A percentile compares a stretch with the other conserved stretches of the same genome.
Conservation (phyloP, 1,140 invertebrate species). For the Aphelenchoides fujianensis region DNA sequence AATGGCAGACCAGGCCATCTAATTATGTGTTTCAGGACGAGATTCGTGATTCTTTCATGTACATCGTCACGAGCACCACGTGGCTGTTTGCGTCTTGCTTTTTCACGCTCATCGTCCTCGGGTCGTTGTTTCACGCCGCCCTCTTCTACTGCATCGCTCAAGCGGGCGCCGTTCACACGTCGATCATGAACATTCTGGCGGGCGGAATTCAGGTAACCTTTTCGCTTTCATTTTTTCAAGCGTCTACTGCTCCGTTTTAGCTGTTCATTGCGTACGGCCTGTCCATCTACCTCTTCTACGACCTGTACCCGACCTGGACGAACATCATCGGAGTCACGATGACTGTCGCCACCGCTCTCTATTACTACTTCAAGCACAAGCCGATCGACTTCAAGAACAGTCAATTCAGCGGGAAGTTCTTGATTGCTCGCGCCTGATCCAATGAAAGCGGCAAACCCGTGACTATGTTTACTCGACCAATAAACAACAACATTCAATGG, state of each 20-base stretch:
- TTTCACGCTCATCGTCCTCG: conserved; percentile 63
- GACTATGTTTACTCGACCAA: conserved; percentile 18
- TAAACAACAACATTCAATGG: background rate
- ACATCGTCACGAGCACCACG: conserved; percentile 39
- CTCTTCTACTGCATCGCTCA: conserved; percentile 34
- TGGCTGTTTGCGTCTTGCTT: conserved; percentile 62
- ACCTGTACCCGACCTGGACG: conserved; percentile 37
- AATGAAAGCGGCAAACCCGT: background rate
- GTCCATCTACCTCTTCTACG: conserved; percentile 53
- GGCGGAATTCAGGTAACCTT: conserved; percentile 16
- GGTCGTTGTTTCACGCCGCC: conserved; percentile 49
- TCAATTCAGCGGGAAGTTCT: background rate
- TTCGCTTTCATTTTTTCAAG: conserved; percentile 44
- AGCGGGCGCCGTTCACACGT: conserved; percentile 24
- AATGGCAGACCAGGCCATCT: conserved; percentile 36
- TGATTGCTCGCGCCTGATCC: background rate
- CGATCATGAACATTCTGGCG: conserved; percentile 33
- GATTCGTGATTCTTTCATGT: conserved; percentile 47
- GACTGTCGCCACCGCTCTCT: conserved; percentile 19
- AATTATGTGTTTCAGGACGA: conserved; percentile 34
- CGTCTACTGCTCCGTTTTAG: conserved; percentile 65
- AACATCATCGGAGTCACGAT: conserved; percentile 40
- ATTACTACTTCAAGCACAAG: conserved; percentile 25
- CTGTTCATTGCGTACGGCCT: conserved; percentile 66
- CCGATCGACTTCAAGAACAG: conserved; percentile 20